Conservation (phyloP, 2,113 vertebrate genomes). For the Aix galericulata region DNA sequence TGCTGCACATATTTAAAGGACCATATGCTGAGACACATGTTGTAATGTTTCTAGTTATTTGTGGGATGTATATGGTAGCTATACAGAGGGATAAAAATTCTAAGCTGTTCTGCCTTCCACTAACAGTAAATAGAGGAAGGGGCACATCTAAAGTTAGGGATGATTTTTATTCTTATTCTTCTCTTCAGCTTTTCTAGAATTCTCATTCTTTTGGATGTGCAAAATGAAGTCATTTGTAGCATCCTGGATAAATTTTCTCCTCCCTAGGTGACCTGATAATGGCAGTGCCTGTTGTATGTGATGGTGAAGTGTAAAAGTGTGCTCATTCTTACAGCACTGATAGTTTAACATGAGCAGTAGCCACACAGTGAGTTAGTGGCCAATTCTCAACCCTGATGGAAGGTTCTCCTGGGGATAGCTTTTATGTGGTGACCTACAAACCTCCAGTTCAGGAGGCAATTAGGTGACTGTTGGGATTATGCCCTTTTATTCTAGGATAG, state of each 20-base stretch:
- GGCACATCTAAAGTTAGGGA: rapidly evolving
- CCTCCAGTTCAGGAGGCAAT: not conserved
- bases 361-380: not conserved
- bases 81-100: not conserved
- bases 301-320: not conserved
- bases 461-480: conserved; percentile 3
- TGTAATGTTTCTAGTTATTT: not conserved
- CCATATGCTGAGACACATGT: not conserved
- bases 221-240: not conserved
- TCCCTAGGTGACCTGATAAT: not conserved
- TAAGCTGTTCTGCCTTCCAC: not conserved
- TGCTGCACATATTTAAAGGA: not conserved
- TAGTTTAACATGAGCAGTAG: not conserved
- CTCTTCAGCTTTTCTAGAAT: not conserved
- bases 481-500: not conserved
- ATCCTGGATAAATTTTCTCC: not conserved
- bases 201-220: not conserved
- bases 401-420: not conserved
- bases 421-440: not conserved
- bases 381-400: not conserved
- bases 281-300: not conserved
- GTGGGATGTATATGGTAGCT: not conserved
- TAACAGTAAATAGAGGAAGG: not conserved
- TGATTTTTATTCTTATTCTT: not conserved
- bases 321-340: not conserved